Base-by-base conservation (phyloP, 2,113 vertebrate species). In the Nycticorax nycticorax region DNA sequence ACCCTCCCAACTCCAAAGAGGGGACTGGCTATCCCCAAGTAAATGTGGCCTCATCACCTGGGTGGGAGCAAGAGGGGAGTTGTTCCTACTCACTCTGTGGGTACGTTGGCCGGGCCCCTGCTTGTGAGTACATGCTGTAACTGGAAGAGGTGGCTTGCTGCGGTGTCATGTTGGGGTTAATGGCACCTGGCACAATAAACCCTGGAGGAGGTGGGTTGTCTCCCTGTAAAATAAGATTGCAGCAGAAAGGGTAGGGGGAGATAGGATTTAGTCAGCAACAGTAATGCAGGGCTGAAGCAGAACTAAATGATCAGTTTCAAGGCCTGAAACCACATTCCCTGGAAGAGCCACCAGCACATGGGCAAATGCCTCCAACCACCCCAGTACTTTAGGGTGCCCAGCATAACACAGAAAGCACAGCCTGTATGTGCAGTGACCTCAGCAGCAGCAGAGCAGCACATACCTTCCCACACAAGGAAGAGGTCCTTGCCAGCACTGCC, bases 21-120 rank as follows among this genome's bases (percentile, higher is more conserved):
- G 14, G 11, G 26, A n/a, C 20, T 55, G 28, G 27, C 21, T 82
- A n/a, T 33, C 37, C 55, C 33, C 45, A 74, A 5, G 20, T 6
- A 37, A 79, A 32, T 8, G 14, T 3, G 5, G 33, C 13, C 10
- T 45, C 52, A 41, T 30, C 55, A 37, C 5, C 21, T 19, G 41
- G 27, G 14, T 45, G 17, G 33, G 5, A 45, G 16, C 24, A 28
- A 83, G 14, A 28, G 15, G 32, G 32, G 13, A 77, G 50, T 26
- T 69, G 67, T 59, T 26, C 75, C 8, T 96, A 99, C 99, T 99
- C 97, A 99, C 99, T 98, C 94, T 99, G 99, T 1, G 97, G 98
- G 92, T 99, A 99, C 1, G 98, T 64, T 21, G 97, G 95, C 9
- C 95, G 94, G 1, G 74, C 1, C 18, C 94, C 95, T 10, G 91